Percentiles rank a stretch among this genome's conserved stretches.
phyloP scores from a whole-genome alignment of 2,113 vertebrate genomes.

The Harpagus bidentatus region DNA sequence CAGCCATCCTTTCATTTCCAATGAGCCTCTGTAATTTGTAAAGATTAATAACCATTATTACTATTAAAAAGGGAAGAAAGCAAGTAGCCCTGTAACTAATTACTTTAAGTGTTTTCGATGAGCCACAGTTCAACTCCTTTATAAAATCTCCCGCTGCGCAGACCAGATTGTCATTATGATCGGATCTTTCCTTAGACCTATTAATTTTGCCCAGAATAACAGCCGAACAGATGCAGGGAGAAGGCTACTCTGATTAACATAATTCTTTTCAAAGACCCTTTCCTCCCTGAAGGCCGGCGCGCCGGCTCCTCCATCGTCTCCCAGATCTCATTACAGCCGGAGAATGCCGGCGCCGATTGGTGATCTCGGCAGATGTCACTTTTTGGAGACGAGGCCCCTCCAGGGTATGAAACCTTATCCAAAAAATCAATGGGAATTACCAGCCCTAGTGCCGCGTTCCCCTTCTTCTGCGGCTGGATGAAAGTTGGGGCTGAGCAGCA shows the following conservation, averaged over 20 bases:
- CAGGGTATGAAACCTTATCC: conserved; percentile 48
- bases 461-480: background rate
- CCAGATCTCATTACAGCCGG: conserved; percentile 54
- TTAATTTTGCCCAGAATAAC: conserved; percentile 76
- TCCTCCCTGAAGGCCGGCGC: conserved; percentile 65
- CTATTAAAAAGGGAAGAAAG: conserved; percentile 75
- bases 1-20: conserved; percentile 31
- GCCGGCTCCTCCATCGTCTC: conserved; percentile 66
- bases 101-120: conserved; percentile 76
- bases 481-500: conserved; percentile 7
- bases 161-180: conserved; percentile 76
- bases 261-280: conserved; percentile 64
- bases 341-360: conserved; percentile 44
- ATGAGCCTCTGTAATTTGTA: conserved; percentile 68
- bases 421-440: conserved; percentile 49
- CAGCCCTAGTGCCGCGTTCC: background rate
- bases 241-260: conserved; percentile 73
- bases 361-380: conserved; percentile 63
- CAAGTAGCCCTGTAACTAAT: conserved; percentile 75
- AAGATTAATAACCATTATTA: conserved; percentile 78
- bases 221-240: conserved; percentile 75
- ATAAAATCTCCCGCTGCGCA: conserved; percentile 69
- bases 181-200: conserved; percentile 72
- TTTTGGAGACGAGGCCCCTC: conserved; percentile 59
- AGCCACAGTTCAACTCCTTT: conserved; percentile 73